These are phyloP conservation scores for Bradypodion ventrale DNA, from an alignment of 2,797 vertebrate genomes.

Conservation along the genomic window DNA sequence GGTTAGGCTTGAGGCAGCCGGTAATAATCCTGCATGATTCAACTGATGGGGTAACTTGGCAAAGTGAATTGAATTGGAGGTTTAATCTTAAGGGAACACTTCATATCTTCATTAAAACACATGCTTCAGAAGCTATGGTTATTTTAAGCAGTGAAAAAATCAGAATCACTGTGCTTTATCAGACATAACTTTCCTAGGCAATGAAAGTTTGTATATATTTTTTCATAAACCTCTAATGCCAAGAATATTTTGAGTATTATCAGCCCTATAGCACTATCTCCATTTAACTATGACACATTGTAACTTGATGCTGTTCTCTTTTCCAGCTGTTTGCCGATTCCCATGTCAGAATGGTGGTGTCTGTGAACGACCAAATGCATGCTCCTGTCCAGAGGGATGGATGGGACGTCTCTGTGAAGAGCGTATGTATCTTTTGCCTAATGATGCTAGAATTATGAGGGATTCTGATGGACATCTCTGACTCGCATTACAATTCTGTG, in stretches of 20 bases:
- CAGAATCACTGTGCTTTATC: background rate
- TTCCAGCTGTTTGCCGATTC: slow-evolving; percentile 90
- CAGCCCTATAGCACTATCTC: background rate
- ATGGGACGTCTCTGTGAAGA: slow-evolving; percentile 97
- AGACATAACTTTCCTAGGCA: background rate
- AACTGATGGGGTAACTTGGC: background rate
- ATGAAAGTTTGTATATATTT: background rate
- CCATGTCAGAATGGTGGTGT: slow-evolving; percentile 93
- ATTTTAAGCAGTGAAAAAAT: background rate
- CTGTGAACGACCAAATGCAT: slow-evolving; percentile 92
- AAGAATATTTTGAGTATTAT: background rate
- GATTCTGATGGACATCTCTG: background rate
- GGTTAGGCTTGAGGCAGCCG: too few relatives aligned
- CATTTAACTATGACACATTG: background rate
- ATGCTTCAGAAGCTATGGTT: too few relatives aligned
- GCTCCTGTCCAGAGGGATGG: slow-evolving; percentile 93
- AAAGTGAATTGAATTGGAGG: background rate
- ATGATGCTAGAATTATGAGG: background rate
- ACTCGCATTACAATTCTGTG: background rate
- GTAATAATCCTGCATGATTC: too few relatives aligned
- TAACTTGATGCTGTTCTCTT: background rate
- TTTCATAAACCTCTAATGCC: background rate
- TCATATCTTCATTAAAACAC: too few relatives aligned
- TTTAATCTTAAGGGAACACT: too few relatives aligned
- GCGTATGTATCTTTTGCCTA: slow-evolving; percentile 79